Evolutionary conservation across 2,888 invertebrate genomes (phyloP).

Genomic region (Allolobophora icterica): DNA sequence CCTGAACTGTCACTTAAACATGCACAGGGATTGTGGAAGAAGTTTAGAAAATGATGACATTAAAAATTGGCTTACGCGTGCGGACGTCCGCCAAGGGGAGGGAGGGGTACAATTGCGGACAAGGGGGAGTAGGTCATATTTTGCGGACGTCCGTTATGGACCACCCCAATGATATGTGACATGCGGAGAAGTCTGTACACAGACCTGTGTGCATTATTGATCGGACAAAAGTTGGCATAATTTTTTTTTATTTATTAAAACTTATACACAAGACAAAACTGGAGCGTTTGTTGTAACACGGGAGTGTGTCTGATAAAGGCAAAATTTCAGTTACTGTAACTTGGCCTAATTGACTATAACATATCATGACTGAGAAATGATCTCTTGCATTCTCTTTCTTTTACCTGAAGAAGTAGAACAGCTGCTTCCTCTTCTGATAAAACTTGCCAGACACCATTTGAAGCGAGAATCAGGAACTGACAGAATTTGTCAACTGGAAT

Average conservation of each 20-base stretch:
- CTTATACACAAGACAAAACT: background rate
- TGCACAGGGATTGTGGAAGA: too few relatives aligned
- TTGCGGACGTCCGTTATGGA: too few relatives aligned
- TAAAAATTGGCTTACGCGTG: too few relatives aligned
- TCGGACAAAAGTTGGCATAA: background rate
- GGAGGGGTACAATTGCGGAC: too few relatives aligned
- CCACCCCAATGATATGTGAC: too few relatives aligned
- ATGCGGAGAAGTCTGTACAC: too few relatives aligned
- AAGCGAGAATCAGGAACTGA: constrained; percentile 61
- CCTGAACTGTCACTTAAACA: too few relatives aligned
- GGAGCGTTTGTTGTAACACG: background rate
- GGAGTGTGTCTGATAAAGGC: background rate
- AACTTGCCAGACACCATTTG: constrained; percentile 62
- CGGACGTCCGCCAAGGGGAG: too few relatives aligned
- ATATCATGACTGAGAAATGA: background rate
- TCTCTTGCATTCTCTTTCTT: background rate
- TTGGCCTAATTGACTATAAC: background rate
- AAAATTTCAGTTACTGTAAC: background rate
- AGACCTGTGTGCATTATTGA: background rate
- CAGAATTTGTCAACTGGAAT: constrained; percentile 61
- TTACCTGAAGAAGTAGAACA: constrained; percentile 56
- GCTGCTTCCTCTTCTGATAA: constrained; percentile 60
- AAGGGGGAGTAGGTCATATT: too few relatives aligned
- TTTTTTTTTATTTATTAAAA: too few relatives aligned
- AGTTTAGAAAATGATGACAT: too few relatives aligned